Conservation (phyloP, 2,888 invertebrate species). For the Osmoderma eremita region DNA sequence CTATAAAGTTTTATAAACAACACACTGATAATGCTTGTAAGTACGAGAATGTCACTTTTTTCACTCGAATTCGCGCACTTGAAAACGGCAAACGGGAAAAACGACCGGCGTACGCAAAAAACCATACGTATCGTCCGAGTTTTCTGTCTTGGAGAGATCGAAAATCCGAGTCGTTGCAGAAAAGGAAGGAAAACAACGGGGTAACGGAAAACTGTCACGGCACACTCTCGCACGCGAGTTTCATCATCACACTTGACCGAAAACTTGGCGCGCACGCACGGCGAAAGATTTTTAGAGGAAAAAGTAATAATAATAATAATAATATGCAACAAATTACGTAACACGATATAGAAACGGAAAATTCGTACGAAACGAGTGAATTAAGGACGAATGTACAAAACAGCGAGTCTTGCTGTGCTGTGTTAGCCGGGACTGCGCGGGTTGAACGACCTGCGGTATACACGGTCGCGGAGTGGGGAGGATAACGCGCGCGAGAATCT, state of each 20-base stretch:
- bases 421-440: conserved; percentile 62
- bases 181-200: neutral
- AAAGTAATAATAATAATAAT: conserved; percentile 3
- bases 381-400: conserved; percentile 59
- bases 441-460: conserved; percentile 63
- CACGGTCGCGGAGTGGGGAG: conserved; percentile 42
- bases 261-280: conserved; percentile 15
- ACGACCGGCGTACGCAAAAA: conserved; percentile 8
- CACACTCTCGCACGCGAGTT: conserved; percentile 12
- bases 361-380: conserved; percentile 58
- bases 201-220: conserved; percentile 4
- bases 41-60: neutral
- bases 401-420: conserved; percentile 57
- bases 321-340: conserved; percentile 45
- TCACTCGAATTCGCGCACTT: conserved; percentile 13
- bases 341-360: conserved; percentile 48
- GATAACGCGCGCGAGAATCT: conserved; percentile 58
- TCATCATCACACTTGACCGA: neutral
- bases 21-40: neutral
- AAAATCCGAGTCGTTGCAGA: conserved; percentile 16
- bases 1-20: neutral
- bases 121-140: conserved; percentile 6
- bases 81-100: neutral
- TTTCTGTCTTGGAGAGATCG: neutral
- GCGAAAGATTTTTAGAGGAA: neutral